Evolutionary conservation across 2,888 invertebrate species (phyloP).

Genomic region (Eristalinus sepulchralis): DNA sequence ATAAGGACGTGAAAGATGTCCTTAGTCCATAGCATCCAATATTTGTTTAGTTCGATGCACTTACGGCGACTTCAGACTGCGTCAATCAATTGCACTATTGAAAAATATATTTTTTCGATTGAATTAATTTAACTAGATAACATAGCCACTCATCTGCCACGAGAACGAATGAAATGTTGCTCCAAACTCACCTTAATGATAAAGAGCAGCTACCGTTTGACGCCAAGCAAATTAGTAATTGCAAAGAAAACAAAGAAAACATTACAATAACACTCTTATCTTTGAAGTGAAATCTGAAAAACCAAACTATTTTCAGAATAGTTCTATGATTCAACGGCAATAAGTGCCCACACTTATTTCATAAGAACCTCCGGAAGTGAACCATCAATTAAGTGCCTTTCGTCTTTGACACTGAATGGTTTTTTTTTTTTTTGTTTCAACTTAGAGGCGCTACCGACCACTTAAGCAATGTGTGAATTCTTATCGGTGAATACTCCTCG

Average conservation of each 20-base stretch:
- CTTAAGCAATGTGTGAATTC: background rate
- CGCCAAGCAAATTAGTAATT: background rate
- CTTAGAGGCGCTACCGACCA: background rate
- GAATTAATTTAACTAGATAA: too few relatives aligned
- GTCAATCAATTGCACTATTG: too few relatives aligned
- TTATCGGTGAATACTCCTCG: background rate
- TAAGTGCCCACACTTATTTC: background rate
- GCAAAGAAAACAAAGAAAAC: background rate
- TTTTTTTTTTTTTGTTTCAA: background rate
- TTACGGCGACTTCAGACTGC: too few relatives aligned
- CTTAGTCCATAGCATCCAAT: too few relatives aligned
- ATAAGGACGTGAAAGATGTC: too few relatives aligned
- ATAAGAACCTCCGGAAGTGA: background rate
- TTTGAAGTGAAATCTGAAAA: background rate
- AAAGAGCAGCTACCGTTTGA: background rate
- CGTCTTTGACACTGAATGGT: background rate
- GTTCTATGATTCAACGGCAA: background rate
- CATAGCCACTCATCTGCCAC: too few relatives aligned
- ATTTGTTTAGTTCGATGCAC: too few relatives aligned
- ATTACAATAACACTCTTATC: background rate
- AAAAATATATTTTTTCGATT: too few relatives aligned
- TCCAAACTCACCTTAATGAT: background rate
- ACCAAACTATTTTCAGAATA: background rate
- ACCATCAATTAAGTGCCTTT: background rate
- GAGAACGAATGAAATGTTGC: background rate